These are phyloP conservation scores for Eudyptes chrysolophus DNA, from an alignment of 2,113 vertebrate genomes.

Conservation along the genomic window DNA sequence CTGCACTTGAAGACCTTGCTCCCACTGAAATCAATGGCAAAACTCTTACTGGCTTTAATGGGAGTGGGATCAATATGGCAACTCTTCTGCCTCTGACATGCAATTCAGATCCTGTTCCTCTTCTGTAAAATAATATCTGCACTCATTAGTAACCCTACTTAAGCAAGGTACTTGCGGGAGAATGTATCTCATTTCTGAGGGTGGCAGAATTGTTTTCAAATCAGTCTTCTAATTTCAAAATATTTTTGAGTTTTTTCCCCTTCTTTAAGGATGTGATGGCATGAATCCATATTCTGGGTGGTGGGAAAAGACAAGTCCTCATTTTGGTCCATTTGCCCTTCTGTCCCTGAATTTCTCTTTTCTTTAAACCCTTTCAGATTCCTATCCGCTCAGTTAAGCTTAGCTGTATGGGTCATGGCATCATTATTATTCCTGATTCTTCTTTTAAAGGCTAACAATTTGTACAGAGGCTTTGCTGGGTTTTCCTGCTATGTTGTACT, in stretches of 20 bases:
- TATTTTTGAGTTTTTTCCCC: accelerated
- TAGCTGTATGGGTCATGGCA: neutral
- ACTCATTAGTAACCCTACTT: neutral
- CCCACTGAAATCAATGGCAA: neutral
- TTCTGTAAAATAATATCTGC: neutral
- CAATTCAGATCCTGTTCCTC: neutral
- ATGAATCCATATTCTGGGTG: neutral
- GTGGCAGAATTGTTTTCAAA: neutral
- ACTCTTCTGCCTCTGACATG: neutral
- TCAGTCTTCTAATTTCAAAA: neutral
- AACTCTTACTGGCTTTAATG: neutral
- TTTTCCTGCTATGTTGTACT: neutral
- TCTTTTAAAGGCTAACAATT: neutral
- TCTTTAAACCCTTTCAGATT: neutral
- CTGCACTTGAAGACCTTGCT: neutral
- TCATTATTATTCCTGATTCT: neutral
- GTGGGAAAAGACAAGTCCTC: neutral
- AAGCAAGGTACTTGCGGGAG: neutral
- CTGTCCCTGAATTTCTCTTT: neutral
- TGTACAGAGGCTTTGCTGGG: neutral
- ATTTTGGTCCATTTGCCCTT: neutral
- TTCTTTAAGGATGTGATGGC: neutral
- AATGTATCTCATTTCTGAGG: neutral
- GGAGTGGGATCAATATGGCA: neutral
- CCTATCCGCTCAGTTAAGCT: neutral